Conservation (phyloP, 2,888 invertebrate genomes). For the Acanthosepion esculentum region DNA sequence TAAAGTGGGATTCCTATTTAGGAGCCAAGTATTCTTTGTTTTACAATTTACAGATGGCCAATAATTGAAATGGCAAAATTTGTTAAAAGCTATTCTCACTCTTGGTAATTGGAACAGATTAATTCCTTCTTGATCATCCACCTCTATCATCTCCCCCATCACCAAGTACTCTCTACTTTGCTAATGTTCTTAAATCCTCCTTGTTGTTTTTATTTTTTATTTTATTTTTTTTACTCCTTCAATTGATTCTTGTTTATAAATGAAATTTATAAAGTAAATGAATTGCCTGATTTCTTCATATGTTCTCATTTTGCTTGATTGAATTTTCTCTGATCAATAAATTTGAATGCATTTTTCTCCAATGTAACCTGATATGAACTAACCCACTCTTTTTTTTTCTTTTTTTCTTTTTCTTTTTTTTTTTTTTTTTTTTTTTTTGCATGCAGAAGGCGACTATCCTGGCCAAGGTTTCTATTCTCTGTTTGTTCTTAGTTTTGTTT, state of each 20-base stretch:
- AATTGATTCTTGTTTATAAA: conserved; percentile 8
- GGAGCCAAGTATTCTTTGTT: background rate
- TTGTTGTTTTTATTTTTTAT: background rate
- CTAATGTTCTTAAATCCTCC: too few species aligned
- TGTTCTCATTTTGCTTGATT: conserved; percentile 1
- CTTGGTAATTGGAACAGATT: background rate
- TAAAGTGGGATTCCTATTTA: background rate
- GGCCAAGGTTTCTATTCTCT: conserved; percentile 46
- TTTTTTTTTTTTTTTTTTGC: conserved; percentile 39
- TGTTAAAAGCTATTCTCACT: background rate
- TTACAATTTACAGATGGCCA: background rate
- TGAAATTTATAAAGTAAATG: background rate
- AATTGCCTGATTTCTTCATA: background rate
- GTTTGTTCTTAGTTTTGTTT: conserved; percentile 39
- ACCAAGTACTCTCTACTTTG: too few species aligned
- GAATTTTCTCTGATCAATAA: background rate
- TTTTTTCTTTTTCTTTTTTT: background rate
- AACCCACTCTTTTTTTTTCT: background rate
- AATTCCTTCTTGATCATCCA: background rate
- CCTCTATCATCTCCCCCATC: background rate
- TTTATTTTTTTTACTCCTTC: background rate
- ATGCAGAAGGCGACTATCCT: conserved; percentile 48
- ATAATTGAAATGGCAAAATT: background rate
- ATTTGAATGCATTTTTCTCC: conserved; percentile 38
- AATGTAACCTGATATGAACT: conserved; percentile 16